Conservation (phyloP, 1,140 invertebrate genomes). For the Thereuonema tuberculata region DNA sequence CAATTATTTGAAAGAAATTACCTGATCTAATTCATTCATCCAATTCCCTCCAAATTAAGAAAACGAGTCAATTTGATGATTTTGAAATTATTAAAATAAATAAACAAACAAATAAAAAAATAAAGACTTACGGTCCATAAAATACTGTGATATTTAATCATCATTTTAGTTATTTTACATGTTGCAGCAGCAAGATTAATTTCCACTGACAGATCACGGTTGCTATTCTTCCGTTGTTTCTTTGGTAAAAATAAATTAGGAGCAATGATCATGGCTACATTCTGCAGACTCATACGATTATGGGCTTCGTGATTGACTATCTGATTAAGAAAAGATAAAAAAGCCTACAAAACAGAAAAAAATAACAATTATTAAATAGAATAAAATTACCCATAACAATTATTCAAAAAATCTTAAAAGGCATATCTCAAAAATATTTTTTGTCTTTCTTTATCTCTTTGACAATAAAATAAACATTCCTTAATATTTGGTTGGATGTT, state of each 20-base stretch:
- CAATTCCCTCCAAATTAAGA: too few relatives aligned
- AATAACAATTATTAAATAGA: neutral
- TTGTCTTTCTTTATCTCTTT: too few relatives aligned
- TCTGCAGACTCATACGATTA: conserved; percentile 82
- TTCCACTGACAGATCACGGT: conserved; percentile 35
- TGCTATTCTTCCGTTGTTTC: conserved; percentile 20
- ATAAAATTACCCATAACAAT: neutral
- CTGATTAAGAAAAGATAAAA: conserved; percentile 57
- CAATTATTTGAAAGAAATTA: too few relatives aligned
- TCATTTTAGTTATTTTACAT: conserved; percentile 59
- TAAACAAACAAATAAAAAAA: too few relatives aligned
- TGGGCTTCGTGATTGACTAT: conserved; percentile 50
- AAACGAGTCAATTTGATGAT: too few relatives aligned
- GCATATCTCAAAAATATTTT: too few relatives aligned
- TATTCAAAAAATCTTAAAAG: too few relatives aligned
- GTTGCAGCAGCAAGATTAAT: conserved; percentile 66
- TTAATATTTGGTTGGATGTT: too few relatives aligned
- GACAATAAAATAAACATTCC: too few relatives aligned
- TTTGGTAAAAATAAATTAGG: conserved; percentile 72
- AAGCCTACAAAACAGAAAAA: conserved; percentile 35
- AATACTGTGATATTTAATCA: conserved; percentile 54
- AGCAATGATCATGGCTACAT: conserved; percentile 83
- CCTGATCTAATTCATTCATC: too few relatives aligned
- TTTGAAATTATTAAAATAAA: too few relatives aligned
- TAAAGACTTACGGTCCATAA: conserved; percentile 58